These are phyloP conservation scores for Gymnarchus niloticus DNA, from an alignment of 2,113 vertebrate genomes.

Conservation along the genomic window DNA sequence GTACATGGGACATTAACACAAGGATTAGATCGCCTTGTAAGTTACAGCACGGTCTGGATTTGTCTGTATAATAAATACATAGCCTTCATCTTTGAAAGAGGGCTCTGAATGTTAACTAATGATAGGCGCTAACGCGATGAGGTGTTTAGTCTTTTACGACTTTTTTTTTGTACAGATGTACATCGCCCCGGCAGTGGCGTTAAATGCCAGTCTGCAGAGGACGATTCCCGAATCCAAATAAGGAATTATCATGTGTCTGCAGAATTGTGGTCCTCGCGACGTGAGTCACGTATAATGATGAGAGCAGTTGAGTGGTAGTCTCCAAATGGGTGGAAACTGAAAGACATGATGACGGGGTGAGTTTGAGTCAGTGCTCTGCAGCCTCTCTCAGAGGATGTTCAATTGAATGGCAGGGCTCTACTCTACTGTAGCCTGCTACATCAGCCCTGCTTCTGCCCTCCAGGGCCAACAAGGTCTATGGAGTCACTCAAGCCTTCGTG, in stretches of 20 bases:
- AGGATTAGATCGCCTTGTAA: slow-evolving; percentile 31
- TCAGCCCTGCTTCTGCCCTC: background rate
- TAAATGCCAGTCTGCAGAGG: slow-evolving; percentile 1
- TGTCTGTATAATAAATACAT: slow-evolving; percentile 11
- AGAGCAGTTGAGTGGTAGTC: background rate
- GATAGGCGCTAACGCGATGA: slow-evolving; percentile 14
- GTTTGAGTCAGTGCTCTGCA: background rate
- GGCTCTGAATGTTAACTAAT: background rate
- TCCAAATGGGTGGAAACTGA: background rate
- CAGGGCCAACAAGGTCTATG: background rate
- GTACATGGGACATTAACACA: slow-evolving; percentile 17
- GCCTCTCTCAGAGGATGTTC: background rate
- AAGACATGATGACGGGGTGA: background rate
- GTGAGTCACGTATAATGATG: background rate
- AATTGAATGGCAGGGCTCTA: background rate
- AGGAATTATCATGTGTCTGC: background rate
- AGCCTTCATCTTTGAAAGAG: slow-evolving; percentile 15
- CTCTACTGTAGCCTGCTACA: background rate
- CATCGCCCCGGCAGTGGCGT: background rate
- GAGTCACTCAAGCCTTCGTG: background rate
- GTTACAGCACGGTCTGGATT: slow-evolving; percentile 23
- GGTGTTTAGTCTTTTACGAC: background rate
- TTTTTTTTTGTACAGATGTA: background rate
- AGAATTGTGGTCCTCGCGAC: background rate
- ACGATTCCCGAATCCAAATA: background rate